A percentile compares a stretch with the other conserved stretches of the same genome.
Evolutionary conservation across 2,888 invertebrate species (phyloP).

Genomic region (Cephus rjabovi): DNA sequence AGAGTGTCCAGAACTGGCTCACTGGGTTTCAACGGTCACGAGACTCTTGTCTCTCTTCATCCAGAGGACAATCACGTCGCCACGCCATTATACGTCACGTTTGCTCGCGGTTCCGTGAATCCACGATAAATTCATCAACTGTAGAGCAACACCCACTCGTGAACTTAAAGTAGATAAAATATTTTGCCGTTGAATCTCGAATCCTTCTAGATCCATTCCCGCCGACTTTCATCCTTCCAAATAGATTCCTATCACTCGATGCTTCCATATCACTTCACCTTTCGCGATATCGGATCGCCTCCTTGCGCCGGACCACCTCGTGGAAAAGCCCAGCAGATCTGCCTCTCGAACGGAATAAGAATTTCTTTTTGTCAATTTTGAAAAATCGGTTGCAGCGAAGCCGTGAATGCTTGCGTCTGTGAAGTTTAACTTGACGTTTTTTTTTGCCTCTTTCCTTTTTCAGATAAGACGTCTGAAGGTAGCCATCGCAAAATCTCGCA

Average conservation of each 20-base stretch:
- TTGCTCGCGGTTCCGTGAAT: not conserved
- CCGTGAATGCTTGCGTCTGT: not conserved
- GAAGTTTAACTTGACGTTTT: not conserved
- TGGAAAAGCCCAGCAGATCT: not conserved
- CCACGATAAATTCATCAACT: not conserved
- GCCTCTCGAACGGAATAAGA: not conserved
- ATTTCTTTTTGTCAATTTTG: not conserved
- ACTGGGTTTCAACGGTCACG: not conserved
- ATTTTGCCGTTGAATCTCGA: not conserved
- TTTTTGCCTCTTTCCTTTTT: not conserved
- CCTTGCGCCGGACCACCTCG: not conserved
- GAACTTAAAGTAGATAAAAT: not conserved
- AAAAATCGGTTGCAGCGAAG: not conserved
- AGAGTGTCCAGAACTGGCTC: not conserved
- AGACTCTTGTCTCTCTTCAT: not conserved
- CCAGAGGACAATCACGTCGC: not conserved
- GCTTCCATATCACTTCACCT: not conserved
- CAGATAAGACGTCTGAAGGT: not conserved
- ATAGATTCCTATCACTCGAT: not conserved
- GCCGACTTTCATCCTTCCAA: not conserved
- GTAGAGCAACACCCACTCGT: not conserved
- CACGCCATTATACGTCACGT: not conserved
- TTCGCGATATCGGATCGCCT: not conserved
- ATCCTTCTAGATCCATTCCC: not conserved
- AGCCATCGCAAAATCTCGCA: not conserved